These are phyloP conservation scores for Trachops cirrhosus DNA, from an alignment of 2,797 vertebrate genomes.

Conservation along the genomic window DNA sequence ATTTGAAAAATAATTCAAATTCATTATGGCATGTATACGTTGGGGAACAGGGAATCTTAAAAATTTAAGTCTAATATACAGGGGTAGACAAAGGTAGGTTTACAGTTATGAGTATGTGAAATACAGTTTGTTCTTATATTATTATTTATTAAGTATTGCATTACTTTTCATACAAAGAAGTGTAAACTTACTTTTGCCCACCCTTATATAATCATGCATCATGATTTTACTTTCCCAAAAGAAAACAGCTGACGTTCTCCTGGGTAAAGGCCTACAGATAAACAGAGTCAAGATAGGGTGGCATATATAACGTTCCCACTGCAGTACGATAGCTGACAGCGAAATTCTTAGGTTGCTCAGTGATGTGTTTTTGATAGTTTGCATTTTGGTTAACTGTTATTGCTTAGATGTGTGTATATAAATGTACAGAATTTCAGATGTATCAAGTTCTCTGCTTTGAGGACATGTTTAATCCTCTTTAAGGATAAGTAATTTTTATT, in stretches of 20 bases:
- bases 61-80: not conserved
- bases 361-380: slow-evolving; percentile 49
- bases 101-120: not conserved
- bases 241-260: not conserved
- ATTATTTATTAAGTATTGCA: not conserved
- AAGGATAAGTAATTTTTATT: slow-evolving; percentile 72
- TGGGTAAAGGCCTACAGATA: slow-evolving; percentile 34
- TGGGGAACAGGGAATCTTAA: not conserved
- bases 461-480: slow-evolving; percentile 67
- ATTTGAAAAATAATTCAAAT: slow-evolving; percentile 35
- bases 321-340: slow-evolving; percentile 40
- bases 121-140: not conserved
- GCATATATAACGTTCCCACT: slow-evolving; percentile 8
- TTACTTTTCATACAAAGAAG: not conserved
- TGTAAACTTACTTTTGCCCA: not conserved
- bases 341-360: slow-evolving; percentile 41
- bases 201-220: not conserved
- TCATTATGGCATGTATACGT: not conserved
- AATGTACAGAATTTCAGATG: slow-evolving; percentile 64
- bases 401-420: slow-evolving; percentile 32
- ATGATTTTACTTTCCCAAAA: not conserved
- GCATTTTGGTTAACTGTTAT: slow-evolving; percentile 64
- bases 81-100: not conserved
- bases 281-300: not conserved
- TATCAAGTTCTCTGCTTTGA: slow-evolving; percentile 49